Evolutionary conservation across 2,797 vertebrate species (phyloP).

Genomic region (Clamator glandarius): DNA sequence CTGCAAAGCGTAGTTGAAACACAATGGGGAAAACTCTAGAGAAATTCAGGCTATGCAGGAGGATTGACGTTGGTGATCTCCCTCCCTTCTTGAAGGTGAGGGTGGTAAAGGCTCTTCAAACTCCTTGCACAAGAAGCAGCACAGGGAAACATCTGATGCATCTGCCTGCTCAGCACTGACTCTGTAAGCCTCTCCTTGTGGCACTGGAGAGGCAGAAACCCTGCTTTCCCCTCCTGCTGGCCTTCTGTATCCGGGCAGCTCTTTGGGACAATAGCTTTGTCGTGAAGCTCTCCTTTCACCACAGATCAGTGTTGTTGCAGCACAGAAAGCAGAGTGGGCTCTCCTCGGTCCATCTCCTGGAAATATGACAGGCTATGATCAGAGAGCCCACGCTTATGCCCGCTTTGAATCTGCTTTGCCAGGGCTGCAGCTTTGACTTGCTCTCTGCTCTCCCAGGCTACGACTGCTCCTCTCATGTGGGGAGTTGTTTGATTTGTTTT

Average conservation of each 20-base stretch:
- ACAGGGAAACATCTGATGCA: neutral
- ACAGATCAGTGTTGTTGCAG: neutral
- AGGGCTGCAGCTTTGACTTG: neutral
- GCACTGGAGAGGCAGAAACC: no score
- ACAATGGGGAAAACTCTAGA: neutral
- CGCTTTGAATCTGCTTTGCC: neutral
- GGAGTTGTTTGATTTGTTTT: neutral
- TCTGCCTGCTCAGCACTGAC: neutral
- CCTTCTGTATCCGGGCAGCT: neutral
- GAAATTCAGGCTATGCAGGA: neutral
- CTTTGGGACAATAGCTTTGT: neutral
- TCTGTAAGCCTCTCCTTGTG: neutral
- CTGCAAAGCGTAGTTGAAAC: neutral
- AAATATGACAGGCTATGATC: rapidly evolving
- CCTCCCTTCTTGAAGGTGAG: neutral
- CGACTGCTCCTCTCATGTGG: neutral
- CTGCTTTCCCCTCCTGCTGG: no score
- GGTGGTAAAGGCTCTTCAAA: neutral
- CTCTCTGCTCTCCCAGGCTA: neutral
- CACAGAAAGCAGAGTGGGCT: neutral
- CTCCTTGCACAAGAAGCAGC: neutral
- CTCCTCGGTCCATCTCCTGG: neutral
- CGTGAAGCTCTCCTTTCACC: neutral
- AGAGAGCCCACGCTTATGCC: neutral
- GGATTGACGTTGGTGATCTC: neutral